Evolutionary conservation across 2,888 invertebrate species (phyloP).

Genomic region (Ichneumon xanthorius): DNA sequence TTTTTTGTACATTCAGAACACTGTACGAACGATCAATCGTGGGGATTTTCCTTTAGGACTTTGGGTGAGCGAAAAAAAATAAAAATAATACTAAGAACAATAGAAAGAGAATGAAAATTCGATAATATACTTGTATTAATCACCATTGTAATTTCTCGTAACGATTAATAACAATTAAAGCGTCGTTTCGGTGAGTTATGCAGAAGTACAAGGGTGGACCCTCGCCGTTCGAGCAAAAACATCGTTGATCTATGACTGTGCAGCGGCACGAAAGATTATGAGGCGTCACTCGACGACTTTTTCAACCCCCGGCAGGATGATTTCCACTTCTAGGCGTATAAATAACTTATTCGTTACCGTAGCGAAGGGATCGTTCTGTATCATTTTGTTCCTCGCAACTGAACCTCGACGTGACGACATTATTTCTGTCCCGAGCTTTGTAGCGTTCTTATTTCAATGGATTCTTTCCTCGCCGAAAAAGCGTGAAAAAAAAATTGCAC

Average conservation of each 20-base stretch:
- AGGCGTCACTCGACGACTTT: constrained; percentile 61
- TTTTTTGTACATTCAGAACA: too few species aligned
- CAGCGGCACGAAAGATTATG: constrained; percentile 72
- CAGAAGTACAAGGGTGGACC: constrained; percentile 70
- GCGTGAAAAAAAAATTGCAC: constrained; percentile 36
- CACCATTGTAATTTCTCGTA: constrained; percentile 6
- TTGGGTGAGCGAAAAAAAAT: neutral
- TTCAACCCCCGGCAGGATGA: constrained; percentile 50
- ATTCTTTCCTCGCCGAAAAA: constrained; percentile 23
- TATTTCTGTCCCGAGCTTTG: constrained; percentile 39
- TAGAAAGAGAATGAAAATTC: neutral
- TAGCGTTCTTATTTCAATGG: neutral
- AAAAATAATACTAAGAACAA: neutral
- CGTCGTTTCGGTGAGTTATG: constrained; percentile 50
- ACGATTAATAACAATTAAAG: constrained; percentile 68
- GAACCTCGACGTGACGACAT: constrained; percentile 66
- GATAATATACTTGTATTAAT: constrained; percentile 9
- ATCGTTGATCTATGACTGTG: constrained; percentile 81
- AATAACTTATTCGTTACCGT: constrained; percentile 26
- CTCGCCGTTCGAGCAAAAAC: constrained; percentile 82
- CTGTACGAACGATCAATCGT: too few species aligned
- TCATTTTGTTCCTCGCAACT: constrained; percentile 63
- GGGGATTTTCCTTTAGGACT: too few species aligned
- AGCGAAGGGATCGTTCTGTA: constrained; percentile 36
- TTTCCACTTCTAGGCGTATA: constrained; percentile 22